Conservation (phyloP, 2,797 vertebrate genomes). For the Helostoma temminkii region DNA sequence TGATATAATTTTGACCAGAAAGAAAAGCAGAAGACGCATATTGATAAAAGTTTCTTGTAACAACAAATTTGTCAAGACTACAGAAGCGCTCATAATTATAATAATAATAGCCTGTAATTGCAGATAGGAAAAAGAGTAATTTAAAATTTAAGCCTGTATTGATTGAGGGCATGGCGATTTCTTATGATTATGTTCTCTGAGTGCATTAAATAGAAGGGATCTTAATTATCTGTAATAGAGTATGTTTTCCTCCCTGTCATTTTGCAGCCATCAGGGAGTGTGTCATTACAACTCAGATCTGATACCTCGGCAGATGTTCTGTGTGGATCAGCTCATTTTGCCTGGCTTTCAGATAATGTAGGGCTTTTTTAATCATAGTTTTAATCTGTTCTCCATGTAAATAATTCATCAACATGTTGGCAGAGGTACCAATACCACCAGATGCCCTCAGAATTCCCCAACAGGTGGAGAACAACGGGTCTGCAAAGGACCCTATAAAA, state of each 20-base stretch:
- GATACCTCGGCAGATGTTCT: conserved; percentile 27
- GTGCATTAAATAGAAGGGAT: conserved; percentile 21
- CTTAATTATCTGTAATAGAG: conserved; percentile 41
- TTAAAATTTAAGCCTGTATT: conserved; percentile 20
- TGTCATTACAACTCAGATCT: conserved; percentile 15
- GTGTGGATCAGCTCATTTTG: neutral
- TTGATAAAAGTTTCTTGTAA: neutral
- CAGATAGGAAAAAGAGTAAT: conserved; percentile 21
- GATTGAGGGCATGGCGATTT: conserved; percentile 12
- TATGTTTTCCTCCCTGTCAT: conserved; percentile 28
- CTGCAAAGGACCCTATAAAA: no score
- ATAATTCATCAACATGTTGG: neutral
- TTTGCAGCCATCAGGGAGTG: conserved; percentile 12
- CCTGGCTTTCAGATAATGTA: neutral
- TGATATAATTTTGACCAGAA: no score
- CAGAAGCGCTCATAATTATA: conserved; percentile 7
- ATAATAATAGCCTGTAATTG: conserved; percentile 19
- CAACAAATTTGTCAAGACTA: conserved; percentile 2
- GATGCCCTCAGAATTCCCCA: no score
- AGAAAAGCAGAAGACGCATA: neutral
- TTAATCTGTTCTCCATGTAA: neutral
- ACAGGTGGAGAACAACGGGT: no score
- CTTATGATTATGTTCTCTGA: conserved; percentile 29
- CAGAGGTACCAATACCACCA: neutral
- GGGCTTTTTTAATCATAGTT: neutral